Base-by-base conservation (phyloP, 2,888 invertebrate genomes). In the Dascillus cervinus region DNA sequence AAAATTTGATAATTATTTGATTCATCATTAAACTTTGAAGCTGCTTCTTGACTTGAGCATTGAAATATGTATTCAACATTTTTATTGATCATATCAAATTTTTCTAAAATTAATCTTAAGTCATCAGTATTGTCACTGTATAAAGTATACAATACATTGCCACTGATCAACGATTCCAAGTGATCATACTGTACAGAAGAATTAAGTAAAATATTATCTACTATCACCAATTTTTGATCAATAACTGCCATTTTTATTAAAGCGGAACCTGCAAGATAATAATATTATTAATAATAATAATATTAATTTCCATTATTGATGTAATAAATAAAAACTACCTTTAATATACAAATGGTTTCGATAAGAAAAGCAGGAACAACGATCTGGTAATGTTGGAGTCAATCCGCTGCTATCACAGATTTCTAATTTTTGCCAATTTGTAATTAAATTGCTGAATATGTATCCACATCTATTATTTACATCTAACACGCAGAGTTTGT, bases 401-500 rank as follows among this genome's bases (percentile, higher is more conserved):
- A 8, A 17, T 17, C 17, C 8, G 8, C 17, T 17, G 8, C 8
- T 4, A 6, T 17, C 17, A 17, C 8, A 17, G n/a, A 55, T 44
- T 14, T 39, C 41, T 17, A 57, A 17, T 37, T 33, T 38, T 11
- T 17, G 19, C 52, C 6, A 24, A 33, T 11, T 19, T 39, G n/a
- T 12, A 10, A 17, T 39, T n/a, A 17, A 12, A n/a, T 39, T 33
- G 20, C 47, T 31, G 34, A 53, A 58, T 17, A 55, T 30, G 37
- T 55, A 58, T 3, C 49, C 59, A 29, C 49, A 52, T 33, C 42
- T 49, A 8, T 46, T 41, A 11, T 43, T 45, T 4, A 52, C 24
- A 26, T 50, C 50, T 13, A 62, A 31, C n/a, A 60, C 14, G 26
- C 60, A 53, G 4, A 58, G 41, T 35, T 55, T 34, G 9, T 50